A percentile compares a stretch with the other conserved stretches of the same genome.
Evolutionary conservation across 2,797 vertebrate genomes (phyloP).

Genomic region (Trachops cirrhosus): DNA sequence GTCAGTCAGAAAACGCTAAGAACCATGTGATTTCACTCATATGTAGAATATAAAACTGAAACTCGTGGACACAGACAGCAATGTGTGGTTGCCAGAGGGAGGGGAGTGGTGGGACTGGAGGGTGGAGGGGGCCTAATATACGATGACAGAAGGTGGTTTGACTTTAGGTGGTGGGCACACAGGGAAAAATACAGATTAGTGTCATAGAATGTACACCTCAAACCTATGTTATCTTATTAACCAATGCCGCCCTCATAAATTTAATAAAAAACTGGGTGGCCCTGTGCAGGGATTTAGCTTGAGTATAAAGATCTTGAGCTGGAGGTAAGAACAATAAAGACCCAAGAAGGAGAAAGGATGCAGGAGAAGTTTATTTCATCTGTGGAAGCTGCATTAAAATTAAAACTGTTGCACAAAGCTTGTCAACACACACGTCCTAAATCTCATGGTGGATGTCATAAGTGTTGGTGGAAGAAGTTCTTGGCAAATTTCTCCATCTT

Average conservation of each 20-base stretch:
- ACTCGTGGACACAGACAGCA: background rate
- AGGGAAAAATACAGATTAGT: background rate
- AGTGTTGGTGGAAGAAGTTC: background rate
- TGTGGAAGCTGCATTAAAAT: background rate
- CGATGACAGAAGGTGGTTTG: background rate
- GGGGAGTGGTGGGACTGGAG: background rate
- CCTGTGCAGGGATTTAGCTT: background rate
- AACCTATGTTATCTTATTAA: background rate
- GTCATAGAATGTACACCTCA: background rate
- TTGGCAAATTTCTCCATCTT: background rate
- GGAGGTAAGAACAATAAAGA: constrained; percentile 49
- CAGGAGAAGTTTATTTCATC: background rate
- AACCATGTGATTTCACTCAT: background rate
- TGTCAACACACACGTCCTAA: accelerated
- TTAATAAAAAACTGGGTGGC: background rate
- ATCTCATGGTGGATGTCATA: background rate
- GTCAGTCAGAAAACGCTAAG: background rate
- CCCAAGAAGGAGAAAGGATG: background rate
- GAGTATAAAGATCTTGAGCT: background rate
- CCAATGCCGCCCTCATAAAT: background rate
- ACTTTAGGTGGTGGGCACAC: background rate
- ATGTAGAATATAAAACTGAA: background rate
- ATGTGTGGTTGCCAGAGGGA: background rate
- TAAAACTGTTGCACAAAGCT: background rate
- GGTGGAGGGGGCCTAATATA: background rate